Evolutionary conservation across 2,113 vertebrate genomes (phyloP), one percentile per base, ranked within the genome.

Genomic region (Picathartes gymnocephalus): DNA sequence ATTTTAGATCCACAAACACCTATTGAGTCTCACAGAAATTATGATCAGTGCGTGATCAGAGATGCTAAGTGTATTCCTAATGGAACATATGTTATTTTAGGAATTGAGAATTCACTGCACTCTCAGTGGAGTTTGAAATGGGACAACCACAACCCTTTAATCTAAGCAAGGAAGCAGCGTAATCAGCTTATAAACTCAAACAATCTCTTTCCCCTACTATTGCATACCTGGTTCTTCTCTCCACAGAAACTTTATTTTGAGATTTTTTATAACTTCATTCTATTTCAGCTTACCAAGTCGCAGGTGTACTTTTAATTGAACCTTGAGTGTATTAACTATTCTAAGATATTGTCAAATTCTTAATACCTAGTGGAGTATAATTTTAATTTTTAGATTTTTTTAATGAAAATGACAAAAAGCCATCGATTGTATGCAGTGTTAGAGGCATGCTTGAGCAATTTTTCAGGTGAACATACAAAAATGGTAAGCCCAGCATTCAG

Each of bases 381-480:
- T 86, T 90, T 56, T 53, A 87, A 37, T 91, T 69, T 96, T 95
- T 87, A 35, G 53, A 17, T 40, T 53, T 83, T 80, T 70, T 1
- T 2, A 81, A 68, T 50, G 4, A 88, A 81, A 71, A 58, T 74
- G 0, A 33, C 8, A 58, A 42, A 92, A 58, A n/a, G 1, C 0
- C 12, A 77, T 86, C 58, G 77, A 48, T 86, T 93, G 27, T 66
- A 72, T 80, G 81, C 58, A 51, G 45, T 85, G 13, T 54, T 83
- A 25, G 62, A 72, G 53, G 24, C 78, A 53, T 45, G 35, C 54
- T 77, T 92, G 58, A 93, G 39, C 60, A 81, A 27, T 60, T 13
- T 95, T 96, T 96, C 60, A 48, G 35, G 39, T 72, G 68, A 95
- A 42, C 61, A 71, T 31, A 40, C 23, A 80, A 42, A 95, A 50